Evolutionary conservation across 1,140 invertebrate species (phyloP).

Genomic region (Pseudomyrmex dendroicus): DNA sequence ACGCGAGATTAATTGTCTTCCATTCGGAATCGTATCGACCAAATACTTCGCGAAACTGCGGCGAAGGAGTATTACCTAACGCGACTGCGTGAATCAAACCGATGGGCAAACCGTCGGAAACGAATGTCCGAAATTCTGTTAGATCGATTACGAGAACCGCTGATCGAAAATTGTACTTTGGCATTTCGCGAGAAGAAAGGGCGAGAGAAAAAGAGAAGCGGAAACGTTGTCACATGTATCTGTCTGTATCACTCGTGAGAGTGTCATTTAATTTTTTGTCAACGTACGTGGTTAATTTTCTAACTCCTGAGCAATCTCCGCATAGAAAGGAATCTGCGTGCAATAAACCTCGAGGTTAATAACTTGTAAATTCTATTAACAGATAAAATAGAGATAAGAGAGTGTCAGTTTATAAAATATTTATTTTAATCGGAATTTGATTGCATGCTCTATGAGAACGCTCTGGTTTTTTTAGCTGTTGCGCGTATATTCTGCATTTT

Average conservation of each 20-base stretch:
- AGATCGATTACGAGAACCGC: background rate
- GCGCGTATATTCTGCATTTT: background rate
- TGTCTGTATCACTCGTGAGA: background rate
- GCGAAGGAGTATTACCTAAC: background rate
- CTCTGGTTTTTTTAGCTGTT: background rate
- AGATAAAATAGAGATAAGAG: too few relatives aligned
- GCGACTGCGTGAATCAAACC: slow-evolving; percentile 22
- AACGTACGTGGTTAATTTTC: too few relatives aligned
- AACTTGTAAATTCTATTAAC: too few relatives aligned
- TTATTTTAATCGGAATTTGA: too few relatives aligned
- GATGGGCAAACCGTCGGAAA: slow-evolving; percentile 24
- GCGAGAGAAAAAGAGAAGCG: background rate
- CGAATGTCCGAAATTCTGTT: slow-evolving; percentile 23
- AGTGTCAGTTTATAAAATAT: too few relatives aligned
- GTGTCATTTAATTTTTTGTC: background rate
- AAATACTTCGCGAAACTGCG: slow-evolving; percentile 33
- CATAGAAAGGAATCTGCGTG: too few relatives aligned
- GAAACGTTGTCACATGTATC: background rate
- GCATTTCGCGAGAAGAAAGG: background rate
- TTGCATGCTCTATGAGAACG: too few relatives aligned
- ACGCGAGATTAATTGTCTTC: slow-evolving; percentile 66
- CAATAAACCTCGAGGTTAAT: too few relatives aligned
- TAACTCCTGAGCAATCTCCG: too few relatives aligned
- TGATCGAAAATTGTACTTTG: background rate
- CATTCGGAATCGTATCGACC: slow-evolving; percentile 17